Base-by-base conservation (phyloP, 2,113 vertebrate genomes). In the Xenopus tropicalis region DNA sequence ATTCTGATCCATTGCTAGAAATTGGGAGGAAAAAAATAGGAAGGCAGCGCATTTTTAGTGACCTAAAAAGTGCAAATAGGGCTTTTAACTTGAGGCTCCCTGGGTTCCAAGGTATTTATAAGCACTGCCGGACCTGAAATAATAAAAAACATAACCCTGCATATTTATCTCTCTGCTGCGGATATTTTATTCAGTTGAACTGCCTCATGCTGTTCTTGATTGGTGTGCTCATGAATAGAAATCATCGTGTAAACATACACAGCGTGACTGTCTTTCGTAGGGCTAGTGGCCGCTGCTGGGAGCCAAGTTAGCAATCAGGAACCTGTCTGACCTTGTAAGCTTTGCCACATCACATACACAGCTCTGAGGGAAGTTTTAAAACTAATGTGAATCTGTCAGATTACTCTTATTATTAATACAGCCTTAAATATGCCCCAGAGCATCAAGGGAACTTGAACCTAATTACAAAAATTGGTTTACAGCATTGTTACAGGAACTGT, bases 131-230 rank as follows among this genome's bases (percentile, higher is more conserved):
- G 73, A 69, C 73, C 66, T 68, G 66, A 69, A 69, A 76, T 76
- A 76, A 76, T 76, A 76, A 69, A 76, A 76, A 76, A 76, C 66
- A 76, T 76, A 76, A 76, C 73, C 73, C 73, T 76, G 73, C 73
- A 76, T 76, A 76, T 76, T 76, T 76, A 76, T 76, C 73, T 76
- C 66, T 69, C 57, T 54, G 66, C 66, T 61, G 66, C 46, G 59
- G 73, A 76, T 76, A 76, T 76, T 76, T 76, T 76, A 76, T 76
- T 69, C 73, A 76, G 73, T 76, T 76, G 73, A 76, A 76, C 73
- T 76, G 73, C 66, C 73, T 76, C 73, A 76, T 76, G 73, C 73
- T 76, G 73, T 76, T 76, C 73, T 76, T 76, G 73, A 76, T 76
- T 76, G 73, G 73, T 76, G 73, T 76, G 73, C 73, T 76, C 73